Evolutionary conservation across 2,113 vertebrate genomes (phyloP).

Genomic region (Microcebus tavaratra): DNA sequence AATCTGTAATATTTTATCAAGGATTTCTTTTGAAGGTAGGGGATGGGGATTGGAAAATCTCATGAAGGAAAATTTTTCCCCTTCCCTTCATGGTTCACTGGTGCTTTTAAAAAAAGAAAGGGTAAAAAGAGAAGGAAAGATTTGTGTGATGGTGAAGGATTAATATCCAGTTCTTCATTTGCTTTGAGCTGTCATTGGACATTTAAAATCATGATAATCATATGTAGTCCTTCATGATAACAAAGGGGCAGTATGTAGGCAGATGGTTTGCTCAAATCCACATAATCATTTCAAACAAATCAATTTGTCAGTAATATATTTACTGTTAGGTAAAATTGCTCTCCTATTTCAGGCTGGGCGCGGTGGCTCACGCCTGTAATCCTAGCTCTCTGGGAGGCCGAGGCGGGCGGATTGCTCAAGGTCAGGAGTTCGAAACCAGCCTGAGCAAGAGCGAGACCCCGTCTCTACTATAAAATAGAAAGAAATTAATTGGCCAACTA

Average conservation of each 20-base stretch:
- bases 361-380: too few relatives aligned
- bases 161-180: neutral
- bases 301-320: neutral
- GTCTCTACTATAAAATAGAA: too few relatives aligned
- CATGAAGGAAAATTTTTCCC: neutral
- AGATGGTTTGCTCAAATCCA: neutral
- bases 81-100: neutral
- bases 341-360: neutral
- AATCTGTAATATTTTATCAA: neutral
- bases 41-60: neutral
- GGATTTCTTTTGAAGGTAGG: neutral
- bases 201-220: neutral
- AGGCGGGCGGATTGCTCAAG: too few relatives aligned
- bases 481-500: too few relatives aligned
- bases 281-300: neutral
- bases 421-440: too few relatives aligned
- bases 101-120: neutral
- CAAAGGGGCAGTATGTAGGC: neutral
- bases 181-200: neutral
- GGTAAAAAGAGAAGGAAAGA: neutral
- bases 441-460: too few relatives aligned
- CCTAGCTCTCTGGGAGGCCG: too few relatives aligned
- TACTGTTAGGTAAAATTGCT: neutral
- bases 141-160: too few relatives aligned
- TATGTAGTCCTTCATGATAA: fast-evolving